These are phyloP conservation scores for Meiosimyza decipiens DNA, from an alignment of 2,888 invertebrate genomes.

Conservation along the genomic window DNA sequence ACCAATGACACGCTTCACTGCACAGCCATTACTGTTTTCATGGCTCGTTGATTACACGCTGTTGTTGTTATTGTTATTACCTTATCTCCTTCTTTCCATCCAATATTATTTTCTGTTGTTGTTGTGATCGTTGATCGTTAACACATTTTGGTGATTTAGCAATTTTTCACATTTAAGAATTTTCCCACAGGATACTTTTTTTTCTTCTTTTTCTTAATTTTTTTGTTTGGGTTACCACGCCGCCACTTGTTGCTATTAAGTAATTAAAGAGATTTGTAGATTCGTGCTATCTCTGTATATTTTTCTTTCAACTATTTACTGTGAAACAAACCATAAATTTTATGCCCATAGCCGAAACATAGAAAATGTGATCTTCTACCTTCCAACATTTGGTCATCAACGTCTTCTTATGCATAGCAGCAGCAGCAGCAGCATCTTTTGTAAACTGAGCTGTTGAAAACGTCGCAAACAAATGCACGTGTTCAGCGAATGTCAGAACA, in stretches of 20 bases:
- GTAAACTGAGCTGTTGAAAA: conserved; percentile 35
- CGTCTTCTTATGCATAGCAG: background rate
- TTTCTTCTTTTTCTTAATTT: background rate
- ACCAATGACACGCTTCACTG: conserved; percentile 36
- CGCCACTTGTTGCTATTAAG: conserved; percentile 16
- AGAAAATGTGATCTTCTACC: background rate
- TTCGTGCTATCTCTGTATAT: conserved; percentile 15
- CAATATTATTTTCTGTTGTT: background rate
- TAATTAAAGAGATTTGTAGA: conserved; percentile 18
- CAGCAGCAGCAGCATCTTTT: background rate
- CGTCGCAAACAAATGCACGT: conserved; percentile 56
- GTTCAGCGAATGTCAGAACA: conserved; percentile 55
- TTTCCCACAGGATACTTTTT: conserved; percentile 36
- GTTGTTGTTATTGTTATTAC: background rate
- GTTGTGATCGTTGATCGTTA: conserved; percentile 20
- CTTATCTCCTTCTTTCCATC: conserved; percentile 5
- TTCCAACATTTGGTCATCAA: background rate
- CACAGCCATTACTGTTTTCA: conserved; percentile 13
- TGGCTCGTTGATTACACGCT: background rate
- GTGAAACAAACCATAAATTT: conserved; percentile 32
- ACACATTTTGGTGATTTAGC: conserved; percentile 27
- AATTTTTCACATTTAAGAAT: conserved; percentile 33
- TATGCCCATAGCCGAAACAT: background rate
- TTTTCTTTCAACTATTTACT: conserved; percentile 17
- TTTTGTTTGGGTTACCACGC: conserved; percentile 11